Percentiles rank a stretch among this genome's conserved stretches.
These are phyloP conservation scores for Orchesella cincta DNA, from an alignment of 1,140 invertebrate genomes.

Conservation along the genomic window DNA sequence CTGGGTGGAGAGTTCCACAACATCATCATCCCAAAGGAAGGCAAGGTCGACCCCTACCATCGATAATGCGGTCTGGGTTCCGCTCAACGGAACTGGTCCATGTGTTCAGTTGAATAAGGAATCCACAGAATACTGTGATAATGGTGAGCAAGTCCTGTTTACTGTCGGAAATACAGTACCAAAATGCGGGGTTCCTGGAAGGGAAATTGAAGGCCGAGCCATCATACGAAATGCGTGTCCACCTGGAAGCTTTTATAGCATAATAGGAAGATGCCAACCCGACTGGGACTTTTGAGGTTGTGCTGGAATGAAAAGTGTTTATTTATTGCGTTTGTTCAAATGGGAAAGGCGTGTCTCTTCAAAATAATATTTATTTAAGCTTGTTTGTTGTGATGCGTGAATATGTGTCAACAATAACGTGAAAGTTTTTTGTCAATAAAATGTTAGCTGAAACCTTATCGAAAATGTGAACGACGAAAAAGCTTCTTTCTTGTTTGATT, in stretches of 20 bases:
- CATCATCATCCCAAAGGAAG: neutral
- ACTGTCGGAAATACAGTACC: slow-evolving; percentile 4
- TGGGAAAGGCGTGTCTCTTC: too few relatives aligned
- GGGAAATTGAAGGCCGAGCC: slow-evolving; percentile 3
- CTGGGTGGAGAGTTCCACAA: neutral
- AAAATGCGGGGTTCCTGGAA: slow-evolving; percentile 17
- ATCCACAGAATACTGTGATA: slow-evolving; percentile 18
- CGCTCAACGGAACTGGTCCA: slow-evolving; percentile 35
- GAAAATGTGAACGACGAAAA: too few relatives aligned
- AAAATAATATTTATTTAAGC: too few relatives aligned
- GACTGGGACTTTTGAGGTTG: slow-evolving; percentile 38
- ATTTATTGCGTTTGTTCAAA: too few relatives aligned
- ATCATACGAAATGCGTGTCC: slow-evolving; percentile 36
- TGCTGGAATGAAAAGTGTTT: neutral
- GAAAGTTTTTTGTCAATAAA: too few relatives aligned
- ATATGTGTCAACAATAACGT: too few relatives aligned
- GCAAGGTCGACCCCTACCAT: neutral
- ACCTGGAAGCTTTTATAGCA: slow-evolving; percentile 39
- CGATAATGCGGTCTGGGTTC: slow-evolving; percentile 21
- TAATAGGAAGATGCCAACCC: slow-evolving; percentile 40
- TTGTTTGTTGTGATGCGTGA: too few relatives aligned
- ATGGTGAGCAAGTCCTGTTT: slow-evolving; percentile 29
- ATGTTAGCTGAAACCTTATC: too few relatives aligned
- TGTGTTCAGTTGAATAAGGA: slow-evolving; percentile 26
- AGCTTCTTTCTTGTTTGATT: too few relatives aligned